A percentile compares a stretch with the other conserved stretches of the same genome.
Evolutionary conservation across 2,888 invertebrate genomes (phyloP).

Genomic region (Oasisia sp.): DNA sequence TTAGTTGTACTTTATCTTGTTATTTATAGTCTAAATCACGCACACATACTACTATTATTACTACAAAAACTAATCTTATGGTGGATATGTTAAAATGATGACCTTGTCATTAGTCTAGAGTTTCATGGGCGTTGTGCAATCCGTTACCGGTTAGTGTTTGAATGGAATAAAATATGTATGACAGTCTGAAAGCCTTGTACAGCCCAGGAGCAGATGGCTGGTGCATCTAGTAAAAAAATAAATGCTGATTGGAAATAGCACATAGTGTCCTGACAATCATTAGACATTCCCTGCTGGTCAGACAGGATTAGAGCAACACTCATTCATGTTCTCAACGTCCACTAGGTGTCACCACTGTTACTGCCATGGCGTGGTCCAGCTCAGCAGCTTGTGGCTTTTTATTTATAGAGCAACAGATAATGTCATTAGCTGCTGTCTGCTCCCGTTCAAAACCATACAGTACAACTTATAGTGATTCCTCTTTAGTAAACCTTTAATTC

Average conservation of each 20-base stretch:
- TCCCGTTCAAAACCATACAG: neutral
- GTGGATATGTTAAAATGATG: neutral
- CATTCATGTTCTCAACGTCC: slow-evolving; percentile 4
- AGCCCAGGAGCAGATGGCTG: neutral
- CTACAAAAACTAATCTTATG: neutral
- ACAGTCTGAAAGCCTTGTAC: neutral
- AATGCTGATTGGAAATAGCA: neutral
- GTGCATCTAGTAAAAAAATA: neutral
- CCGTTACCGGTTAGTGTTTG: neutral
- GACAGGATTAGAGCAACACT: neutral
- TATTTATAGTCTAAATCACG: neutral
- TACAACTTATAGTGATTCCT: neutral
- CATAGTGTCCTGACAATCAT: neutral
- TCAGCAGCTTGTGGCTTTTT: neutral
- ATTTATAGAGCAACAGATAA: neutral
- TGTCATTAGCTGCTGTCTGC: neutral
- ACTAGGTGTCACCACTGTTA: neutral
- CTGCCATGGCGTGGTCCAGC: neutral
- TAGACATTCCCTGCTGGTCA: neutral
- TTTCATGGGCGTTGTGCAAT: neutral
- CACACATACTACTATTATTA: too few relatives aligned
- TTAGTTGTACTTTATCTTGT: neutral
- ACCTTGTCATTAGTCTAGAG: neutral
- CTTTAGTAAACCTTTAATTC: neutral
- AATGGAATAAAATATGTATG: neutral